Evolutionary conservation across 2,113 vertebrate species (phyloP).

Genomic region (Scomber scombrus): DNA sequence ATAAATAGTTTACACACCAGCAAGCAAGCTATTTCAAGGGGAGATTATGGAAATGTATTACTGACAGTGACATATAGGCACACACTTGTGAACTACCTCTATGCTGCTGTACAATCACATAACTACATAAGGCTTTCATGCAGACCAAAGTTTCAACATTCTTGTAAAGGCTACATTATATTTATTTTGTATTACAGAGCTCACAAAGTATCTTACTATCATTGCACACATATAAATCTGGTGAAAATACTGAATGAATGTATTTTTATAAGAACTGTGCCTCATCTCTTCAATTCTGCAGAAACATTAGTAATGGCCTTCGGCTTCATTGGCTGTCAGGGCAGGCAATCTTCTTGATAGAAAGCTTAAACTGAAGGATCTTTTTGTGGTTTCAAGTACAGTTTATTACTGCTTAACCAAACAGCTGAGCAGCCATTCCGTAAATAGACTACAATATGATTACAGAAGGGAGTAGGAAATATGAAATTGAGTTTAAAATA

Average conservation of each 20-base stretch:
- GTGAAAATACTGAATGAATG: neutral
- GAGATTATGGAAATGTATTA: neutral
- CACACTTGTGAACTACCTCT: neutral
- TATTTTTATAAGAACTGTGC: neutral
- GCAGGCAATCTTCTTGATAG: slow-evolving; percentile 10
- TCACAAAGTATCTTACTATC: neutral
- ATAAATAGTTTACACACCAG: neutral
- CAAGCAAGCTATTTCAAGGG: neutral
- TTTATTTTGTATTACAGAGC: slow-evolving; percentile 6
- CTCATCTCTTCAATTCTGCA: neutral
- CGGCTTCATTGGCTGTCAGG: neutral
- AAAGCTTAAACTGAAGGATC: neutral
- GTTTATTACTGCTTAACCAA: neutral
- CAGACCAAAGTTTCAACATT: neutral
- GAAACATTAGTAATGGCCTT: neutral
- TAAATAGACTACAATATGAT: slow-evolving; percentile 7
- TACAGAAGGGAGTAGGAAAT: neutral
- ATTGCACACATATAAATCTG: neutral
- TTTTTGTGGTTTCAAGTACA: slow-evolving; percentile 1
- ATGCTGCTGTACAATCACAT: neutral
- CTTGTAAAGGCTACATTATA: neutral
- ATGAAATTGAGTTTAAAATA: neutral
- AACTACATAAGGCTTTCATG: neutral
- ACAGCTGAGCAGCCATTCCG: neutral
- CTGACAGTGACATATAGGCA: neutral